Base-by-base conservation (phyloP, 2,888 invertebrate species). In the Willowsia nigromaculata region DNA sequence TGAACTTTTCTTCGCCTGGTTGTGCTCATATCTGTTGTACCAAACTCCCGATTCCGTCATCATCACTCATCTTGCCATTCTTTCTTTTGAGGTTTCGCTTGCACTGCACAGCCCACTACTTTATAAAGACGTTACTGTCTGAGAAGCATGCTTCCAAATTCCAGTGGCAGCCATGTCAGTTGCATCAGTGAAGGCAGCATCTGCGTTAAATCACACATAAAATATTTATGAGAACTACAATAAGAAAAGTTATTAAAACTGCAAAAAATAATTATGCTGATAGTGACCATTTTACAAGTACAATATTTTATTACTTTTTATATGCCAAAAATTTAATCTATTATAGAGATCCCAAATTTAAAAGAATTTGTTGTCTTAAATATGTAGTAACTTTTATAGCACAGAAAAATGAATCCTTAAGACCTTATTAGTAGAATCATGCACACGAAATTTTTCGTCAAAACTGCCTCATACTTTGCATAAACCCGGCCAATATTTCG, bases 161-260 rank as follows among this genome's bases (percentile, higher is more conserved):
- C 25, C 25, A 25, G 27, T 25, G 13, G 11, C 15, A 22, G 9
- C 40, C 25, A 27, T 9, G n/a, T 59, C 43, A 11, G 30, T 13
- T 43, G 71, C 22, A 43, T 11, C 22, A 2, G 4, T 18, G 43
- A 25, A 27, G 30, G 22, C 68, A 89, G 37, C 89, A 85, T 89
- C 89, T 89, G 89, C 30, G 81, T 71, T 74, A 89, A 89, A 89
- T 85, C 89, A 89, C 84, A 89, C 59, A 89, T 89, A 85, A 89
- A 89, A 89, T 89, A 89, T 89, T 89, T 89, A 89, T 89, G 89
- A 85, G 74, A 43, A 43, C 30, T 59, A 50, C 56, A 76, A 22
- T 62, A 62, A 18, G 9, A 11, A 82, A 43, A 30, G 53, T 27
- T n/a, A n/a, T n/a, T 56, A 56, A 71, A 86, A 80, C 37, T 80